Evolutionary conservation across 1,140 invertebrate species (phyloP).

Genomic region (Dolichoris vasculosae): DNA sequence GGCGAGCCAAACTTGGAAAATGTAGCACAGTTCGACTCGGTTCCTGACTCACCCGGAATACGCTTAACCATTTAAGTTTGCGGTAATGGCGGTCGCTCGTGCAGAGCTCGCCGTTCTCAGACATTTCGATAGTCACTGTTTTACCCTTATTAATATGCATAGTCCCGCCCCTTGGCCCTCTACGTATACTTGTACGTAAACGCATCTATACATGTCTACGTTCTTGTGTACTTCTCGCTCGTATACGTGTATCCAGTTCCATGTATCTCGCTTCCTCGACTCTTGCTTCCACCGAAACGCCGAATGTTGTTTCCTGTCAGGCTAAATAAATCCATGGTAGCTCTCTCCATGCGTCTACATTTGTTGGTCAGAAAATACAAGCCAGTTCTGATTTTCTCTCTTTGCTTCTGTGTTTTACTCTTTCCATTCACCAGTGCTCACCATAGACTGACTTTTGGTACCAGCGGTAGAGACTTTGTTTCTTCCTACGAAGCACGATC

Average conservation of each 20-base stretch:
- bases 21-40: background rate
- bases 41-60: background rate
- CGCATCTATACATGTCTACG: background rate
- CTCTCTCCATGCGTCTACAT: background rate
- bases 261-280: background rate
- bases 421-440: background rate
- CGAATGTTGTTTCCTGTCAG: constrained; percentile 38
- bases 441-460: background rate
- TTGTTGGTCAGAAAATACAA: constrained; percentile 32
- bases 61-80: constrained; percentile 46
- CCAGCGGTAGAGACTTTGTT: background rate
- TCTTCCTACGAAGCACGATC: background rate
- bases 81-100: constrained; percentile 32
- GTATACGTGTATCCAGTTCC: background rate
- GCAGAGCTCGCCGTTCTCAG: background rate
- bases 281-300: background rate
- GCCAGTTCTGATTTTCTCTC: background rate
- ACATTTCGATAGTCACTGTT: constrained; percentile 41
- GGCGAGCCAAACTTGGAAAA: no score
- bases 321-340: constrained; percentile 39
- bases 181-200: background rate
- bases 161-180: background rate
- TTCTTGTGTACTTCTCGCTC: background rate
- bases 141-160: constrained; percentile 51
- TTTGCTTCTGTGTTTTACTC: no score